phyloP scores from a whole-genome alignment of 2,888 invertebrate species.

The Lysandra coridon region DNA sequence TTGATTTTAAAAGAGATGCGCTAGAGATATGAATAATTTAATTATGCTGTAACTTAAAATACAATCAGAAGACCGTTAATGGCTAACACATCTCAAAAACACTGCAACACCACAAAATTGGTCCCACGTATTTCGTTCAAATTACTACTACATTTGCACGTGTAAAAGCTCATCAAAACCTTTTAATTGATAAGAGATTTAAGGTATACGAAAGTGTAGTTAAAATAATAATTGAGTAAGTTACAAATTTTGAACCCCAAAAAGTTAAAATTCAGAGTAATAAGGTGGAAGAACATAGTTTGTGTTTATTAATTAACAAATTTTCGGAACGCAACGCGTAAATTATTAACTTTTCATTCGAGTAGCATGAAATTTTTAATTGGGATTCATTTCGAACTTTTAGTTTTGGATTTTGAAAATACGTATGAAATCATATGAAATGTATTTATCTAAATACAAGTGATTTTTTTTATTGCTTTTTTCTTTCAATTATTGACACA shows the following conservation, averaged over 20 bases:
- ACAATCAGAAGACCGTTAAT: no score
- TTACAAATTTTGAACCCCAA: not conserved
- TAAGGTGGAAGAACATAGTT: not conserved
- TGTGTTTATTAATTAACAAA: not conserved
- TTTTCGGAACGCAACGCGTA: not conserved
- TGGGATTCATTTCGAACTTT: conserved; percentile 1
- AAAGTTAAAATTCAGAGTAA: not conserved
- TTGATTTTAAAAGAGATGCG: no score
- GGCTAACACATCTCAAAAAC: no score
- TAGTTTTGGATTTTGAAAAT: not conserved
- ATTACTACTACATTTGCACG: no score
- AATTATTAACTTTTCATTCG: not conserved
- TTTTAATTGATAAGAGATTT: not conserved
- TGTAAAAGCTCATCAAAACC: no score
- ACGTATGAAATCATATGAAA: not conserved
- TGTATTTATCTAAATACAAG: not conserved
- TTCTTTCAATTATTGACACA: no score
- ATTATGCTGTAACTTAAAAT: no score
- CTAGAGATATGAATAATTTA: no score
- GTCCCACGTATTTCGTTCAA: no score
- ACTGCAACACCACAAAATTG: no score
- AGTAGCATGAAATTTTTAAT: conserved; percentile 5
- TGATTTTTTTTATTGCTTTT: not conserved
- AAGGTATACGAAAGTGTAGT: not conserved
- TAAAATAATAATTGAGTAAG: not conserved